These are phyloP conservation scores for Crocuta crocuta DNA, from an alignment of 2,113 vertebrate genomes.

Conservation along the genomic window DNA sequence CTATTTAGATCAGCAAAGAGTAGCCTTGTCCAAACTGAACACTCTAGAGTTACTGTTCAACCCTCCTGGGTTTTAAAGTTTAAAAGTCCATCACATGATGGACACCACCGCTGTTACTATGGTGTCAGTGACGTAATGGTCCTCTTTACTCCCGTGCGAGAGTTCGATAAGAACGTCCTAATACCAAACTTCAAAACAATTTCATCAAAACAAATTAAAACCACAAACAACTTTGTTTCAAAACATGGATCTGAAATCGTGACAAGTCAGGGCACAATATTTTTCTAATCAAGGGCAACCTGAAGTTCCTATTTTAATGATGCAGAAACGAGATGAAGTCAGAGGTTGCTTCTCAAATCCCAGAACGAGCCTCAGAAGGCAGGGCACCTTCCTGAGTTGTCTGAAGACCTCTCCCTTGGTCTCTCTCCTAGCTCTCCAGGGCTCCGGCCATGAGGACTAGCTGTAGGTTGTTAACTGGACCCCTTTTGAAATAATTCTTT, in stretches of 20 bases:
- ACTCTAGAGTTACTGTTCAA: background rate
- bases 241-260: background rate
- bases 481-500: slow-evolving; percentile 6
- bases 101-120: background rate
- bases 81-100: background rate
- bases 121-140: background rate
- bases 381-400: background rate
- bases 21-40: background rate
- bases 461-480: background rate
- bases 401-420: background rate
- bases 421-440: background rate
- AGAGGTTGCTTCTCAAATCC: background rate
- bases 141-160: background rate
- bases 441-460: background rate
- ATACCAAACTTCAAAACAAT: background rate
- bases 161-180: background rate
- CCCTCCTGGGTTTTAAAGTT: background rate
- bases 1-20: background rate
- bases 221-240: background rate
- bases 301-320: background rate
- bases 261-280: background rate
- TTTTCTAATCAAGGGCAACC: background rate
- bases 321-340: background rate
- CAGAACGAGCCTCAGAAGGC: background rate
- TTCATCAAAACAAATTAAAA: background rate